Evolutionary conservation across 2,113 vertebrate genomes (phyloP).

Genomic region (Helogale parvula): DNA sequence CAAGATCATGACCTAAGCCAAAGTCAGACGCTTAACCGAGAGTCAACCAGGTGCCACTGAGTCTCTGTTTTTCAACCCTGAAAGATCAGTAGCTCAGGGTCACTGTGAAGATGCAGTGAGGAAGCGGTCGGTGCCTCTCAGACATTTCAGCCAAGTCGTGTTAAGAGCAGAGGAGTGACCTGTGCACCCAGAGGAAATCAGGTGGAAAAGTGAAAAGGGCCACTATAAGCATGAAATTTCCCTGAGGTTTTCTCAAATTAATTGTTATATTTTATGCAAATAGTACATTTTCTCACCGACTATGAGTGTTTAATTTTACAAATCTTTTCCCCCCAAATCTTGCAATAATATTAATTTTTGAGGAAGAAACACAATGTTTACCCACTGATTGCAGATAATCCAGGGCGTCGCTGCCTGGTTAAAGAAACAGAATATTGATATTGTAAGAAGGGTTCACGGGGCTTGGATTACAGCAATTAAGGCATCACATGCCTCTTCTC

Average conservation of each 20-base stretch:
- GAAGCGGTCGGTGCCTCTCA: background rate
- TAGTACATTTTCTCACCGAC: background rate
- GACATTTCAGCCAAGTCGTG: background rate
- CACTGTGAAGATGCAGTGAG: background rate
- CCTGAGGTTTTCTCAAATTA: background rate
- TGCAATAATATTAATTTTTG: background rate
- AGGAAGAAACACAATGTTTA: background rate
- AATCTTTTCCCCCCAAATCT: background rate
- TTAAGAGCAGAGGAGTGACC: background rate
- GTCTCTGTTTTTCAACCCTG: background rate
- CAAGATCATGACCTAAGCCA: too few species aligned
- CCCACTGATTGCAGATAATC: background rate
- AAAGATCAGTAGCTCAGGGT: background rate
- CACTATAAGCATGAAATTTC: background rate
- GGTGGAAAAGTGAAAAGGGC: background rate
- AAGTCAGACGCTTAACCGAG: too few species aligned
- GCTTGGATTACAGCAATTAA: background rate
- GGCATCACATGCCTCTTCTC: background rate
- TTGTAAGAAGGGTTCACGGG: background rate
- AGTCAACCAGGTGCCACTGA: background rate
- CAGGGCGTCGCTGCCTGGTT: background rate
- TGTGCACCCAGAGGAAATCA: fast-evolving
- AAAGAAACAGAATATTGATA: background rate
- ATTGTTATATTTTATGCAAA: background rate
- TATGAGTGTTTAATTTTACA: background rate